Conservation (phyloP, 1,140 invertebrate genomes). For the Battus philenor region DNA sequence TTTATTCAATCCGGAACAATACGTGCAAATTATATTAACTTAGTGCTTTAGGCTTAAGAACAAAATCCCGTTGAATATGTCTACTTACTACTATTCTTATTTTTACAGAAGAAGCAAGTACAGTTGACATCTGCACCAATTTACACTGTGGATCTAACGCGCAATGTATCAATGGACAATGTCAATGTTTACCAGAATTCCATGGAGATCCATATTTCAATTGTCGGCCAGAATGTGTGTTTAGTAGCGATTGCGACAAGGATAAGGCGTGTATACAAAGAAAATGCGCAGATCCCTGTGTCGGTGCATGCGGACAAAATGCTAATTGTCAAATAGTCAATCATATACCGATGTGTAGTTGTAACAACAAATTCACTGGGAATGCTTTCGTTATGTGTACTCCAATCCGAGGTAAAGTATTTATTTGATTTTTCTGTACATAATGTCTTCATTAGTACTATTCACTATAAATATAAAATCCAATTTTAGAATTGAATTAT, state of each 20-base stretch:
- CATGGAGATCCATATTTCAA: slow-evolving; percentile 80
- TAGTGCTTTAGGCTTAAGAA: too few species aligned
- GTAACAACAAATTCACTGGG: slow-evolving; percentile 80
- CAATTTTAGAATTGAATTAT: slow-evolving; percentile 6
- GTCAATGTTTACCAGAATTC: slow-evolving; percentile 80
- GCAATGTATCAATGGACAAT: slow-evolving; percentile 81
- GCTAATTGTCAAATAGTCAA: slow-evolving; percentile 87
- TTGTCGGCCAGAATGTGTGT: slow-evolving; percentile 88
- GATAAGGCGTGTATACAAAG: slow-evolving; percentile 85
- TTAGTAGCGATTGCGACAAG: slow-evolving; percentile 87
- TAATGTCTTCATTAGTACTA: slow-evolving; percentile 1
- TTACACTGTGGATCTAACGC: slow-evolving; percentile 87
- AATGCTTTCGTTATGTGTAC: slow-evolving; percentile 82
- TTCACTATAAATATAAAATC: not conserved
- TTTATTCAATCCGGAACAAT: not conserved
- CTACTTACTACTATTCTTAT: slow-evolving; percentile 28
- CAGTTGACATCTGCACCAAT: slow-evolving; percentile 77
- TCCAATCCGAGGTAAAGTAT: slow-evolving; percentile 61
- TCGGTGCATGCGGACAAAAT: slow-evolving; percentile 83
- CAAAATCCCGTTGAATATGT: too few species aligned
- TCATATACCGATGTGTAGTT: slow-evolving; percentile 85
- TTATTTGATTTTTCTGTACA: too few species aligned
- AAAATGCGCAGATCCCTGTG: slow-evolving; percentile 85
- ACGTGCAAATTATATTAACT: not conserved
- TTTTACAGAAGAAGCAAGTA: slow-evolving; percentile 67